phyloP scores from a whole-genome alignment of 2,888 invertebrate species.

The Noctua pronuba region DNA sequence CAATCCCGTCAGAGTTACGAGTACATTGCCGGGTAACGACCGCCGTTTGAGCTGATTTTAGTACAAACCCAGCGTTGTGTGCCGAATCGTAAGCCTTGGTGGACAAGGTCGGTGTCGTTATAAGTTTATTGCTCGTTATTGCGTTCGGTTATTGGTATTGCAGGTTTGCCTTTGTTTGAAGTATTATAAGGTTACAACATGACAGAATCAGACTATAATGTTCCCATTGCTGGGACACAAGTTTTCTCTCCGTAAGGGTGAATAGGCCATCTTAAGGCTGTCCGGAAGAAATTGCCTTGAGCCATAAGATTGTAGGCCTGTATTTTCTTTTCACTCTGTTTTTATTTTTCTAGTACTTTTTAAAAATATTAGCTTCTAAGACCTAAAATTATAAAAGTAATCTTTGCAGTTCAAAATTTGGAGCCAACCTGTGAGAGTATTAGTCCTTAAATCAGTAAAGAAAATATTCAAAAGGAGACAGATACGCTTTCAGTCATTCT shows the following conservation, averaged over 20 bases:
- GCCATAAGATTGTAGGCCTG: background rate
- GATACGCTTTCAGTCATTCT: too few relatives aligned
- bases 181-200: background rate
- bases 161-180: slow-evolving; percentile 9
- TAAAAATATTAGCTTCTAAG: background rate
- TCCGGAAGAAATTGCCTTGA: background rate
- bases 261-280: background rate
- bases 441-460: background rate
- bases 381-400: background rate
- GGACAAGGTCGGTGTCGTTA: slow-evolving; percentile 54
- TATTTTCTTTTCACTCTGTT: background rate
- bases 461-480: background rate
- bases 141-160: slow-evolving; percentile 24
- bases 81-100: slow-evolving; percentile 43
- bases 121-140: slow-evolving; percentile 57
- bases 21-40: slow-evolving; percentile 58
- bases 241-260: background rate
- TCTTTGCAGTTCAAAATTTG: background rate
- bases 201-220: background rate
- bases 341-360: background rate
- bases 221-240: background rate
- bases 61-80: slow-evolving; percentile 55
- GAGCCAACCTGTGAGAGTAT: background rate
- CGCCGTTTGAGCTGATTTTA: slow-evolving; percentile 38
- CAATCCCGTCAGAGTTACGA: slow-evolving; percentile 44